A percentile compares a stretch with the other conserved stretches of the same genome.
Evolutionary conservation across 2,797 vertebrate genomes (phyloP).

Genomic region (Arnoldichthys spilopterus): DNA sequence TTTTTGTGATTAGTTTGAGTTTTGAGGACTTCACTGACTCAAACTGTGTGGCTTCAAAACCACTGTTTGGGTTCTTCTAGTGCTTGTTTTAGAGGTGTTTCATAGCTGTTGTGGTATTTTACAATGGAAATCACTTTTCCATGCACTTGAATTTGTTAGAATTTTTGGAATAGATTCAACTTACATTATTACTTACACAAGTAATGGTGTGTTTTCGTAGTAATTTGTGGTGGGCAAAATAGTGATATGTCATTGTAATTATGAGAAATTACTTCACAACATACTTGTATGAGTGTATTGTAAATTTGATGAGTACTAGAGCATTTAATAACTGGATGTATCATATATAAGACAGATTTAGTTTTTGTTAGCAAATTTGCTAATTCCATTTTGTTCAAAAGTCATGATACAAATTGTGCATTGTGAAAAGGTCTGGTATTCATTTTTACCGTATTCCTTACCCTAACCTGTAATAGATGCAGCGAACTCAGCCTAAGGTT

Average conservation of each 20-base stretch:
- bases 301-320: neutral
- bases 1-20: constrained; percentile 2
- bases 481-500: constrained; percentile 70
- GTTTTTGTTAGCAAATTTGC: neutral
- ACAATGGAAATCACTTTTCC: neutral
- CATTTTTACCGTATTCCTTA: neutral
- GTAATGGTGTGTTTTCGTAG: neutral
- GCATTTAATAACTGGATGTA: neutral
- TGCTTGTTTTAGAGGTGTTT: neutral
- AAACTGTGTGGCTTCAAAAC: neutral
- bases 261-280: neutral
- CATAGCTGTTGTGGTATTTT: neutral
- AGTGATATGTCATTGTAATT: neutral
- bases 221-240: neutral
- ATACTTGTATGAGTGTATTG: neutral
- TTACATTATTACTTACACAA: too few species aligned
- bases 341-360: neutral
- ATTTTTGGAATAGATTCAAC: neutral
- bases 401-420: neutral
- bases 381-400: too few species aligned
- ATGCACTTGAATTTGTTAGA: too few species aligned
- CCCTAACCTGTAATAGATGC: constrained; percentile 33
- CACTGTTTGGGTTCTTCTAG: too few species aligned
- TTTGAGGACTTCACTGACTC: neutral
- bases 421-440: neutral